Conservation (phyloP, 2,113 vertebrate species). For the Oryzias curvinotus region DNA sequence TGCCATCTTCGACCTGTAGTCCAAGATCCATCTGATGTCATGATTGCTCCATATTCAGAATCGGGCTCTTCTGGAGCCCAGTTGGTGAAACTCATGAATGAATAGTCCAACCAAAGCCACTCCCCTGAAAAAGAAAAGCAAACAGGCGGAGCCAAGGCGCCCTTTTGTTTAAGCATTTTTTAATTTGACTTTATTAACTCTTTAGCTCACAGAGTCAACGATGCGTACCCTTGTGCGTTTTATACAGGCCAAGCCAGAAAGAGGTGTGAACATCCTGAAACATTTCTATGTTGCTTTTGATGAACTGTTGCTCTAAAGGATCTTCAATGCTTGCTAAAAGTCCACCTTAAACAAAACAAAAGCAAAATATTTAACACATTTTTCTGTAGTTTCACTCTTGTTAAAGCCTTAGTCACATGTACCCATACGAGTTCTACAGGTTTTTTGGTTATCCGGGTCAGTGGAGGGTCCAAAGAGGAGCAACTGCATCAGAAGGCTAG, state of each 20-base stretch:
- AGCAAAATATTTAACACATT: neutral
- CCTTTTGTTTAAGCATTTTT: neutral
- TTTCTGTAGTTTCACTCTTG: neutral
- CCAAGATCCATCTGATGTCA: constrained; percentile 78
- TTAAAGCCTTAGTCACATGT: neutral
- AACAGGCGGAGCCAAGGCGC: neutral
- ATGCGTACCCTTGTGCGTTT: constrained; percentile 59
- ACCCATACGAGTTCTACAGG: no score
- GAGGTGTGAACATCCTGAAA: constrained; percentile 65
- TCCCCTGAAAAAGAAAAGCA: constrained; percentile 61
- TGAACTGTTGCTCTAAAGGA: constrained; percentile 80
- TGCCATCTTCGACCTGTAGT: constrained; percentile 78
- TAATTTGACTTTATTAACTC: neutral
- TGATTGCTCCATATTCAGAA: constrained; percentile 62
- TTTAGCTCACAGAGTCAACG: neutral
- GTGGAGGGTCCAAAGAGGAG: no score
- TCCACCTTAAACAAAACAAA: constrained; percentile 47
- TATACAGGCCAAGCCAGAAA: constrained; percentile 72
- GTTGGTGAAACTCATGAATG: constrained; percentile 83
- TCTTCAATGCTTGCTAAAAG: constrained; percentile 82
- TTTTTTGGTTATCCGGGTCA: no score
- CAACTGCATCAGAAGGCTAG: no score
- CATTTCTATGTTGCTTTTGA: constrained; percentile 70
- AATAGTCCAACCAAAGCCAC: constrained; percentile 87
- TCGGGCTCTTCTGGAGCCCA: constrained; percentile 81